Percentiles rank a stretch among this genome's conserved stretches.
These are phyloP conservation scores for Triplophysa bombifrons DNA, from an alignment of 2,797 vertebrate genomes.

Conservation along the genomic window DNA sequence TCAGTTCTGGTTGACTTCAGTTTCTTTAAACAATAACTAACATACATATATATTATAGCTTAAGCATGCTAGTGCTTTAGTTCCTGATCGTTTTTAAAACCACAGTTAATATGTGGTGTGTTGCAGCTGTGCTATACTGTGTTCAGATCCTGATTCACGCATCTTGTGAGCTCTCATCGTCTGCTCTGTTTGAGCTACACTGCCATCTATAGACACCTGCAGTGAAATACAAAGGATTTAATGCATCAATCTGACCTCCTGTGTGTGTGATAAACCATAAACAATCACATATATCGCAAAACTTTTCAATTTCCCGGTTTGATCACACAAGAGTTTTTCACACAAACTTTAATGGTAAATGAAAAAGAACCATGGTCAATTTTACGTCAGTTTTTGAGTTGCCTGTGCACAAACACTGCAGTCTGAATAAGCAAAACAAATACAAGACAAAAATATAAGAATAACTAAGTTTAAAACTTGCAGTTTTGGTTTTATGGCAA, in stretches of 20 bases:
- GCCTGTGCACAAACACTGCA: too few relatives aligned
- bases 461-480: too few relatives aligned
- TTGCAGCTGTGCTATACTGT: not conserved
- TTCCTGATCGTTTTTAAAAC: not conserved
- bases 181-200: conserved; percentile 71
- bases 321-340: not conserved
- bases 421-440: too few relatives aligned
- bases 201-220: conserved; percentile 77
- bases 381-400: too few relatives aligned
- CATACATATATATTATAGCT: not conserved
- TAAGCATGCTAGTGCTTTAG: not conserved
- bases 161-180: not conserved
- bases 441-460: too few relatives aligned
- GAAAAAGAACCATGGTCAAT: too few relatives aligned
- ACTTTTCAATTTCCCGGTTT: too few relatives aligned
- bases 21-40: too few relatives aligned
- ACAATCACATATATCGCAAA: not conserved
- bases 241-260: not conserved
- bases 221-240: conserved; percentile 67
- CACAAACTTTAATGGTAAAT: not conserved
- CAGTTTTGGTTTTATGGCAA: too few relatives aligned
- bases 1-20: too few relatives aligned
- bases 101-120: not conserved
- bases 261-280: not conserved
- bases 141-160: not conserved